These are phyloP conservation scores for Acestrorhynchus altus DNA, from an alignment of 2,797 vertebrate genomes.

Conservation along the genomic window DNA sequence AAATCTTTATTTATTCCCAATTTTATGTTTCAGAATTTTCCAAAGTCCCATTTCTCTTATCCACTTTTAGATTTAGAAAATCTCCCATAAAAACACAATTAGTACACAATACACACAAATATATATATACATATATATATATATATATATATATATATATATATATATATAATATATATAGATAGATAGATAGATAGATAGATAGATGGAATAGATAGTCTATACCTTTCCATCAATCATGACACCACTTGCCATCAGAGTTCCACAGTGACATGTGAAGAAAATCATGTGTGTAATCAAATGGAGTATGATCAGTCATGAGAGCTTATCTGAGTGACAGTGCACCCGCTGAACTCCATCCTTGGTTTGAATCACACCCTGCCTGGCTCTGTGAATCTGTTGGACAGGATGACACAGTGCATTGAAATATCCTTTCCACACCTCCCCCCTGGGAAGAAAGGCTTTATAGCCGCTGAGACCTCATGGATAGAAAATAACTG, in stretches of 20 bases:
- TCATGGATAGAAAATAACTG: constrained; percentile 41
- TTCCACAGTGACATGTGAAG: constrained; percentile 3
- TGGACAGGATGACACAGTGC: constrained; percentile 41
- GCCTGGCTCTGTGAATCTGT: neutral
- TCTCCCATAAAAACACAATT: too few species aligned
- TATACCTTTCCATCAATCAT: neutral
- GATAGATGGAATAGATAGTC: too few species aligned
- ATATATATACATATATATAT: too few species aligned
- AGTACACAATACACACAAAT: too few species aligned
- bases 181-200: too few species aligned
- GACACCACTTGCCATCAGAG: neutral
- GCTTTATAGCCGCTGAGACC: constrained; percentile 36
- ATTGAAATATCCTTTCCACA: constrained; percentile 46
- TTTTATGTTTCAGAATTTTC: too few species aligned
- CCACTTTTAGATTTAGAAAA: too few species aligned
- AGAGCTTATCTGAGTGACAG: constrained; percentile 40
- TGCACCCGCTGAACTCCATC: constrained; percentile 33
- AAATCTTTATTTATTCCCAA: too few species aligned
- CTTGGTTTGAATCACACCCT: constrained; percentile 24
- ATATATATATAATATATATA: too few species aligned
- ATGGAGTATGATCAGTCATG: constrained; percentile 16
- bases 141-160: too few species aligned
- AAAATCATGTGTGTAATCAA: neutral
- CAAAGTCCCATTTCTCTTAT: too few species aligned
- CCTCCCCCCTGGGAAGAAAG: constrained; percentile 34